Conservation (phyloP, 2,113 vertebrate genomes). For the Ictalurus furcatus region DNA sequence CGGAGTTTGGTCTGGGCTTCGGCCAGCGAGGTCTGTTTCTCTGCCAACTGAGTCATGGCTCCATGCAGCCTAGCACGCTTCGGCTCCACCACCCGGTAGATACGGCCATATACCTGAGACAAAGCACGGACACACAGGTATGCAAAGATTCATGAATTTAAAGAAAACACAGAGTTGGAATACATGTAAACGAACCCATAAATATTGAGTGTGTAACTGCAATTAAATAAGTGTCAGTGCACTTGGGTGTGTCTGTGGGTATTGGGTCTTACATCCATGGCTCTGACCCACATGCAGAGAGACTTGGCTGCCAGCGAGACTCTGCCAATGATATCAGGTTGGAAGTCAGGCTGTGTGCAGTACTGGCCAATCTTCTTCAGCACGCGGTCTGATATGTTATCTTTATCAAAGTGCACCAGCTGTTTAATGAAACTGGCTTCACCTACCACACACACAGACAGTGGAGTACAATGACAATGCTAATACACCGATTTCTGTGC, state of each 20-base stretch:
- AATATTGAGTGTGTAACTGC: background rate
- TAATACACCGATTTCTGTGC: conserved; percentile 9
- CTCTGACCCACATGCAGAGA: conserved; percentile 91
- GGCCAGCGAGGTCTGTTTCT: conserved; percentile 81
- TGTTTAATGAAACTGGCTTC: conserved; percentile 88
- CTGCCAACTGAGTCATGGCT: conserved; percentile 76
- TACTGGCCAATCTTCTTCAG: conserved; percentile 83
- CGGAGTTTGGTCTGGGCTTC: conserved; percentile 81
- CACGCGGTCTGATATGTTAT: conserved; percentile 85
- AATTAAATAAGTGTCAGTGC: background rate
- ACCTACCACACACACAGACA: conserved; percentile 65
- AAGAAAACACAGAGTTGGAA: background rate
- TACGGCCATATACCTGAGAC: conserved; percentile 79
- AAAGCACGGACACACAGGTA: conserved; percentile 2
- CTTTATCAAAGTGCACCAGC: conserved; percentile 85
- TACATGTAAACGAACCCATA: background rate
- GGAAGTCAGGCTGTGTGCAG: conserved; percentile 82
- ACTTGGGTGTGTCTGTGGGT: background rate
- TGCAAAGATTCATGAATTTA: background rate
- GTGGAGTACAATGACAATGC: background rate
- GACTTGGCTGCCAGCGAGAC: conserved; percentile 87
- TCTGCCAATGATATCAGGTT: conserved; percentile 83
- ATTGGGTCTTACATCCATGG: conserved; percentile 81
- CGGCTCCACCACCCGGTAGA: conserved; percentile 83
- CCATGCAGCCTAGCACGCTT: conserved; percentile 75